phyloP scores from a whole-genome alignment of 2,888 invertebrate genomes.

The Spodoptera littoralis region DNA sequence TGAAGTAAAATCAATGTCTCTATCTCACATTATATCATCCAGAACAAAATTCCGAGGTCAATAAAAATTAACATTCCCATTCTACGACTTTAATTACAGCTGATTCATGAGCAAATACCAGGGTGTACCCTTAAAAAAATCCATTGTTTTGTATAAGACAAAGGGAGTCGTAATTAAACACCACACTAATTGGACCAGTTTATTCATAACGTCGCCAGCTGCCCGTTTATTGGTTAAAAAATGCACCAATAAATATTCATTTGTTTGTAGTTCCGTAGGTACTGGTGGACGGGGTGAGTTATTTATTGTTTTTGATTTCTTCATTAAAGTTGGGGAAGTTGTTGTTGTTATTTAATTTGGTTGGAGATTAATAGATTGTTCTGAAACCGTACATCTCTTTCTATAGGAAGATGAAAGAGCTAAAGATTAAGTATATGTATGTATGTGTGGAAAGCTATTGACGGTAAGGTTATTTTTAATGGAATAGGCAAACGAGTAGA shows the following conservation, averaged over 20 bases:
- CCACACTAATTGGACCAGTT: conserved; percentile 58
- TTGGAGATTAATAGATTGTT: too few species aligned
- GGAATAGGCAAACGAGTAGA: too few species aligned
- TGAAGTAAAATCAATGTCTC: background rate
- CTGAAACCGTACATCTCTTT: too few species aligned
- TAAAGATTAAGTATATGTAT: too few species aligned
- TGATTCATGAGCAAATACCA: conserved; percentile 37
- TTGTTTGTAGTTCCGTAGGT: conserved; percentile 36
- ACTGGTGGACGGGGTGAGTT: background rate
- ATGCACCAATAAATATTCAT: conserved; percentile 52
- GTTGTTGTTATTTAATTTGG: background rate
- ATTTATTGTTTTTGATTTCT: conserved; percentile 19
- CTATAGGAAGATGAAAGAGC: too few species aligned
- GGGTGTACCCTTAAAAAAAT: conserved; percentile 41
- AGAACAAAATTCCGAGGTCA: conserved; percentile 8
- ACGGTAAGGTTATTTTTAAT: too few species aligned
- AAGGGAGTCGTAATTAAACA: conserved; percentile 57
- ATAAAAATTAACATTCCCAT: conserved; percentile 32
- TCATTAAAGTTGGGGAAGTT: background rate
- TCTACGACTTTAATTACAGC: conserved; percentile 31
- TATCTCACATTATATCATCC: background rate
- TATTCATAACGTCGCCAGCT: conserved; percentile 57
- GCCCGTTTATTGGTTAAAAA: conserved; percentile 54
- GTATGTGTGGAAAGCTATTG: too few species aligned
- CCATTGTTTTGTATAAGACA: conserved; percentile 56